Conservation (phyloP, 1,140 invertebrate genomes). For the Diabrotica undecimpunctata region DNA sequence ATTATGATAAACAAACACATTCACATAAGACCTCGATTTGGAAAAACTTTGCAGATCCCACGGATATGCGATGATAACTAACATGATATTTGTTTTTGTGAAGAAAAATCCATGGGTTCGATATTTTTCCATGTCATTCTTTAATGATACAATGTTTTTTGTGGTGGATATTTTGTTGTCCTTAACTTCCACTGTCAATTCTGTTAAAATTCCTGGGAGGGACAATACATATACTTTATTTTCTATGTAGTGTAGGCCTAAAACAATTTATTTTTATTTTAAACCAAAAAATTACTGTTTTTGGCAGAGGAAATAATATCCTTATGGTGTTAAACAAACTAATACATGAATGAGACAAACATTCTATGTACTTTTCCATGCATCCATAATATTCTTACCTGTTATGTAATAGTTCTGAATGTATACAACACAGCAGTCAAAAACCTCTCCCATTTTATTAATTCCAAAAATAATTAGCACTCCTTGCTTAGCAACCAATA, state of each 20-base stretch:
- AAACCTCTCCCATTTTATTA: slow-evolving; percentile 21
- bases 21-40: slow-evolving; percentile 24
- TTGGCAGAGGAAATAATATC: no score
- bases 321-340: no score
- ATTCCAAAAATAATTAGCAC: slow-evolving; percentile 30
- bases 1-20: slow-evolving; percentile 32
- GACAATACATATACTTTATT: slow-evolving; percentile 33
- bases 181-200: slow-evolving; percentile 31
- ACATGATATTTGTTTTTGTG: slow-evolving; percentile 30
- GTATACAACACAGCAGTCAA: slow-evolving; percentile 26
- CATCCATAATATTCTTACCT: slow-evolving; percentile 14
- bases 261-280: slow-evolving; percentile 17
- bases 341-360: no score
- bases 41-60: slow-evolving; percentile 26
- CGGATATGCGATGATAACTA: slow-evolving; percentile 25
- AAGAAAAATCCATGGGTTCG: slow-evolving; percentile 29
- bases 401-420: slow-evolving; percentile 31
- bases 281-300: neutral
- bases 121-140: slow-evolving; percentile 25
- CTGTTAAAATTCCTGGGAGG: slow-evolving; percentile 29
- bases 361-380: no score
- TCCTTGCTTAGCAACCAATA: slow-evolving; percentile 31
- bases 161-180: slow-evolving; percentile 26
- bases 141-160: slow-evolving; percentile 27
- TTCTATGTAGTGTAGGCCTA: slow-evolving; percentile 29